Base-by-base conservation (phyloP, 2,888 invertebrate genomes). In the Epinotia ramella region DNA sequence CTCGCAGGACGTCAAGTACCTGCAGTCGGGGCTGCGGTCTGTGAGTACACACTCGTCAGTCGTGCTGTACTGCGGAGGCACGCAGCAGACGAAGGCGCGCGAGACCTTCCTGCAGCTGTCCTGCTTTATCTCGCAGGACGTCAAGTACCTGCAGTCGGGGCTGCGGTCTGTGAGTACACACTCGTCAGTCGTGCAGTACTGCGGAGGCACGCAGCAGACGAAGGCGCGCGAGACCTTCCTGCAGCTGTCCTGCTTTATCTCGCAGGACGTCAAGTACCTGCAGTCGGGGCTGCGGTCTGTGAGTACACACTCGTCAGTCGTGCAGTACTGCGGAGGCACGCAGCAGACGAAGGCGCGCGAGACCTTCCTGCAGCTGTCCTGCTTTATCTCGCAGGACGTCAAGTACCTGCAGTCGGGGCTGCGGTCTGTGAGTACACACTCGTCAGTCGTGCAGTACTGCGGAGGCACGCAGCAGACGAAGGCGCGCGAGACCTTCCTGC, bases 201-300 rank as follows among this genome's bases (percentile, higher is more conserved):
- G 33, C 33, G 33, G 6, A 7, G 33, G 33, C 33, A 33, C 33
- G 33, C 33, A 7, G 33, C 6, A 33, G 1, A 96, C 97, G 2
- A 95, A 95, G 80, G 96, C 96, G 79, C 96, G 95, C 76, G 33
- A 33, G 33, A 33, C 96, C 80, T 99, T 99, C 94, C 95, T 98
- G 81, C 99, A 99, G 89, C 95, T 99, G 56, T 99, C 99, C 86
- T 99, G 99, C 94, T 99, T 99, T 93, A 99, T 99, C 86, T 97
- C 97, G 1, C 96, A 97, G 87, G 99, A 99, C 84, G 98, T 99
- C 69, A 98, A 98, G 90, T 99, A 99, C 87, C 96, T 99, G 96
- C 97, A 98, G 88, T 98, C 98, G 0, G 99, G 99, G 0, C 95
- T 99, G 68, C 95, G 97, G 94, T 96, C 96, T 80, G 97, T 97